A percentile compares a stretch with the other conserved stretches of the same genome.
Conservation (phyloP, 2,888 invertebrate species). For the Argyresthia albistria region DNA sequence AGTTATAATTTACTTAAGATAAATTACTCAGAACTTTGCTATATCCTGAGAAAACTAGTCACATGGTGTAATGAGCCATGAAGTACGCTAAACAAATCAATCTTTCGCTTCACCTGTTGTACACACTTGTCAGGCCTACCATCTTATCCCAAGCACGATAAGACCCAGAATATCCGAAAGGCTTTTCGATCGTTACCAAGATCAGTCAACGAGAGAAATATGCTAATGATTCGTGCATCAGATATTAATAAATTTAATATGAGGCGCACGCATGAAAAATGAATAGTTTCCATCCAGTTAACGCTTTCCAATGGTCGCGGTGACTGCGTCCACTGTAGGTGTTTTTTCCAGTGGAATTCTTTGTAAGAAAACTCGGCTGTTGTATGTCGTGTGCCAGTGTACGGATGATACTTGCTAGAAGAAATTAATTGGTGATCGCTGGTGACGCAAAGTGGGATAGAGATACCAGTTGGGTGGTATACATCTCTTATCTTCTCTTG, state of each 20-base stretch:
- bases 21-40: too few species aligned
- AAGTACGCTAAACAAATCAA: too few species aligned
- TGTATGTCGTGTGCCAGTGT: constrained; percentile 19
- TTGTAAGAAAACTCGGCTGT: constrained; percentile 44
- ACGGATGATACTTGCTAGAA: constrained; percentile 27
- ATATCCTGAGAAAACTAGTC: too few species aligned
- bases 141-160: too few species aligned
- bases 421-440: constrained; percentile 50
- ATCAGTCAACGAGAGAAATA: neutral
- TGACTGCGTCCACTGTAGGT: constrained; percentile 23
- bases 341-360: constrained; percentile 51
- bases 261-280: constrained; percentile 3
- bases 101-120: too few species aligned
- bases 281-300: constrained; percentile 23
- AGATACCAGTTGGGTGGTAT: too few species aligned
- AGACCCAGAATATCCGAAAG: too few species aligned
- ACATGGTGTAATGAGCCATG: too few species aligned
- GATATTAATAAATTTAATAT: neutral
- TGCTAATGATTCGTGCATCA: neutral
- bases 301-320: constrained; percentile 59
- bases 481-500: too few species aligned
- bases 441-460: constrained; percentile 14
- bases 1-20: too few species aligned
- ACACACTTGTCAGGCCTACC: too few species aligned
- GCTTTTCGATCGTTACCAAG: too few species aligned